phyloP scores from a whole-genome alignment of 2,888 invertebrate genomes.

The Ophion ventricosus region DNA sequence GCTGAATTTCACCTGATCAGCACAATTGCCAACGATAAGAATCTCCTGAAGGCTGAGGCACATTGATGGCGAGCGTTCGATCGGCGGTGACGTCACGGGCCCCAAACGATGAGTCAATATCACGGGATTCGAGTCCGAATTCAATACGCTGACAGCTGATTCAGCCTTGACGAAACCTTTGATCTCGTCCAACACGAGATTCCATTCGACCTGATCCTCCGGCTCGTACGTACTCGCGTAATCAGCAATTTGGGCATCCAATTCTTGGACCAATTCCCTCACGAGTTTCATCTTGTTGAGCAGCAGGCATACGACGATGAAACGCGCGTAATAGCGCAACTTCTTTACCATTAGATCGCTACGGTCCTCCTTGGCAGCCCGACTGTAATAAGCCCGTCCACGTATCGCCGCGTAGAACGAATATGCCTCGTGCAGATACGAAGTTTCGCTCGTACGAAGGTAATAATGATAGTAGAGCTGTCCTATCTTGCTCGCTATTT shows the following conservation, averaged over 20 bases:
- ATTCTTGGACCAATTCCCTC: constrained; percentile 94
- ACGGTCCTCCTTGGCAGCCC: constrained; percentile 96
- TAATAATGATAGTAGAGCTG: constrained; percentile 99
- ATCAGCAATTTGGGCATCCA: constrained; percentile 97
- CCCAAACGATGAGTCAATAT: constrained; percentile 95
- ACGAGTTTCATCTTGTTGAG: constrained; percentile 97
- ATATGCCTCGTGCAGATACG: constrained; percentile 97
- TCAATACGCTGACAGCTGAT: constrained; percentile 93
- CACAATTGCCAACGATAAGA: constrained; percentile 95
- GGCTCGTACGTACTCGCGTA: constrained; percentile 98
- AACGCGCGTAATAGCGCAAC: constrained; percentile 96
- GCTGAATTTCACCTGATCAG: constrained; percentile 97
- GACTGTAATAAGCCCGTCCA: constrained; percentile 96
- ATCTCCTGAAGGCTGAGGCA: constrained; percentile 96
- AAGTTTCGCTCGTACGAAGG: constrained; percentile 97
- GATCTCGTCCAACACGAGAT: constrained; percentile 96
- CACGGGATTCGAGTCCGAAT: constrained; percentile 93
- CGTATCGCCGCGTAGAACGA: constrained; percentile 98
- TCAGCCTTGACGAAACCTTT: constrained; percentile 97
- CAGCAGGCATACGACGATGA: constrained; percentile 97
- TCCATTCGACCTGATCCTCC: constrained; percentile 97
- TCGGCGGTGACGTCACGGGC: constrained; percentile 92
- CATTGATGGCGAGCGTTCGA: constrained; percentile 94
- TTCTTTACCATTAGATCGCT: constrained; percentile 99
- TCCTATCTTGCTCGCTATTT: constrained; percentile 99